Evolutionary conservation across 2,797 vertebrate genomes (phyloP).

Genomic region (Momotus momota): DNA sequence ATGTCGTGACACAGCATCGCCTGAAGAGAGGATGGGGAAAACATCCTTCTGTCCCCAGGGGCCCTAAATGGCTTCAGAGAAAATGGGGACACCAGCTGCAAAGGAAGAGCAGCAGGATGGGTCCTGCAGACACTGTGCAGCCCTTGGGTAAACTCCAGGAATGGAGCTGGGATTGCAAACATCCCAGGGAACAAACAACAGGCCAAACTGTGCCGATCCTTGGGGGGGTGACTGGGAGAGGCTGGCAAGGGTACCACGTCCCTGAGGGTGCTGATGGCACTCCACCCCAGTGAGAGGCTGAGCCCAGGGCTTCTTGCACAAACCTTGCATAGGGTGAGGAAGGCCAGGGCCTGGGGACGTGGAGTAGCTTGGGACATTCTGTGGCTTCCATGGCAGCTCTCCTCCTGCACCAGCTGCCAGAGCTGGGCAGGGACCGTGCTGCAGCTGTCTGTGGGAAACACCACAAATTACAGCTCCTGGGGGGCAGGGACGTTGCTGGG

Average conservation of each 20-base stretch:
- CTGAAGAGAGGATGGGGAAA: background rate
- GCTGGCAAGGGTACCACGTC: background rate
- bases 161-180: background rate
- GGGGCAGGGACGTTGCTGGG: background rate
- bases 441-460: background rate
- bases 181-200: rapidly evolving
- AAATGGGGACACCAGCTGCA: background rate
- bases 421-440: background rate
- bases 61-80: background rate
- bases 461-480: background rate
- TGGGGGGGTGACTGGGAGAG: background rate
- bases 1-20: rapidly evolving
- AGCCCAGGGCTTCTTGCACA: slow-evolving; percentile 8
- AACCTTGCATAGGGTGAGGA: background rate
- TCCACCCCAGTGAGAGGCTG: background rate
- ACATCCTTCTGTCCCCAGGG: background rate
- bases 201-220: background rate
- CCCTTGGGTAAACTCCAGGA: rapidly evolving
- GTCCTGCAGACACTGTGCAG: background rate
- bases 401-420: background rate
- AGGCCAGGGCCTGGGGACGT: background rate
- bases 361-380: background rate
- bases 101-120: background rate
- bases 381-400: background rate
- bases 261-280: background rate